These are phyloP conservation scores for Lytechinus variegatus DNA, from an alignment of 35 echinoderm and acorn worm species.

Conservation along the genomic window DNA sequence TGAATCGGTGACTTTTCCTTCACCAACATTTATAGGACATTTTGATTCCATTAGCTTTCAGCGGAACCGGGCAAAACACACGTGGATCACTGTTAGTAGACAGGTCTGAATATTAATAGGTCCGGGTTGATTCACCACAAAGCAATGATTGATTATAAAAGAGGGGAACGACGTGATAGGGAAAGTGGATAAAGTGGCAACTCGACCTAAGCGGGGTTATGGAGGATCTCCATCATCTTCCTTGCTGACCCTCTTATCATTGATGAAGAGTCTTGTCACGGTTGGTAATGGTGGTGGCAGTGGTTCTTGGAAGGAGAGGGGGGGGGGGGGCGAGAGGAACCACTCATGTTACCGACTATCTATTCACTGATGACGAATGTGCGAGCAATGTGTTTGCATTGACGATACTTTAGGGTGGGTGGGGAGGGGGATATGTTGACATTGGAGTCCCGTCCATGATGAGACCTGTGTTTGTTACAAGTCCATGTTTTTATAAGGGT, in stretches of 20 bases:
- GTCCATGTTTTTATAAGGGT: too few relatives aligned
- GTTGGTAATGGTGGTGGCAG: background rate
- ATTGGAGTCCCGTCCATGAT: too few relatives aligned
- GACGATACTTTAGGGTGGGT: too few relatives aligned
- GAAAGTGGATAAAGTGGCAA: slow-evolving; percentile 2
- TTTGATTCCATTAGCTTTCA: slow-evolving; percentile 19
- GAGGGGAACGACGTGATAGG: background rate
- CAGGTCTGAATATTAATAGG: background rate
- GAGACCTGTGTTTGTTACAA: too few relatives aligned
- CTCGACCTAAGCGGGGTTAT: background rate
- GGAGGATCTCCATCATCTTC: background rate
- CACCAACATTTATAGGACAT: background rate
- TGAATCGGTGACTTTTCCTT: background rate
- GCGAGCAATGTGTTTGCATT: too few relatives aligned
- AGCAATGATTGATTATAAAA: slow-evolving; percentile 7
- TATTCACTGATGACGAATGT: too few relatives aligned
- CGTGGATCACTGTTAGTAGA: background rate
- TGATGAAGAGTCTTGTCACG: background rate
- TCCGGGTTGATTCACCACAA: background rate
- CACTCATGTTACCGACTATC: background rate
- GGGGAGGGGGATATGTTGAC: too few relatives aligned
- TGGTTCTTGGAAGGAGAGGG: background rate
- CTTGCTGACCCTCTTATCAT: slow-evolving; percentile 22
- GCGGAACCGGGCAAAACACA: background rate
- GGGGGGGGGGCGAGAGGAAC: background rate